These are phyloP conservation scores for Agrilus planipennis DNA, from an alignment of 1,140 invertebrate species.

Conservation along the genomic window DNA sequence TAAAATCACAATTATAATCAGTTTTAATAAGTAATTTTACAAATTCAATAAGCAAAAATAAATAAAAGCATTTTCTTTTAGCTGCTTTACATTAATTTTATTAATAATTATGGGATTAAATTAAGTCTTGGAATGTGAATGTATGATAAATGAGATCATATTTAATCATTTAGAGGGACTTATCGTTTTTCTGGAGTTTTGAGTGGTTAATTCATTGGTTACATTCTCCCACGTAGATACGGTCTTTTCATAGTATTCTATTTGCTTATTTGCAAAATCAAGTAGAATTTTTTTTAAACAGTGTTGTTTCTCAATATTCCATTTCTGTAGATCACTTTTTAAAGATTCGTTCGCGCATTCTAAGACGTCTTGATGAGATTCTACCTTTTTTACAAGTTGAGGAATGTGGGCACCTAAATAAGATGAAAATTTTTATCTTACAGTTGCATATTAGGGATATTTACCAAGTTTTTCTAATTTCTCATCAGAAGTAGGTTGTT, in stretches of 20 bases:
- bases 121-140: no score
- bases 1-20: no score
- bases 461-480: constrained; percentile 42
- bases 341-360: constrained; percentile 63
- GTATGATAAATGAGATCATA: no score
- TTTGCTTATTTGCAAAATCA: constrained; percentile 54
- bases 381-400: constrained; percentile 42
- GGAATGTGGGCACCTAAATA: constrained; percentile 33
- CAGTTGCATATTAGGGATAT: background rate
- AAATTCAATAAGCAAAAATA: no score
- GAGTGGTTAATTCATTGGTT: constrained; percentile 19
- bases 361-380: constrained; percentile 50
- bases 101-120: no score
- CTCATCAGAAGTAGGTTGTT: constrained; percentile 41
- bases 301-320: constrained; percentile 55
- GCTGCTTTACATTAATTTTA: no score
- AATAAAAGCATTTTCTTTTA: no score
- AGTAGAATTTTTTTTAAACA: constrained; percentile 56
- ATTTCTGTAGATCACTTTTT: constrained; percentile 56
- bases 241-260: constrained; percentile 53
- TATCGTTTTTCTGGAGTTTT: no score
- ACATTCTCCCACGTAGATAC: constrained; percentile 46
- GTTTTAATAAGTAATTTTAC: no score
- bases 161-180: no score
- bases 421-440: background rate